Conservation (phyloP, 2,888 invertebrate species). For the Nephrocerus scutellatus region DNA sequence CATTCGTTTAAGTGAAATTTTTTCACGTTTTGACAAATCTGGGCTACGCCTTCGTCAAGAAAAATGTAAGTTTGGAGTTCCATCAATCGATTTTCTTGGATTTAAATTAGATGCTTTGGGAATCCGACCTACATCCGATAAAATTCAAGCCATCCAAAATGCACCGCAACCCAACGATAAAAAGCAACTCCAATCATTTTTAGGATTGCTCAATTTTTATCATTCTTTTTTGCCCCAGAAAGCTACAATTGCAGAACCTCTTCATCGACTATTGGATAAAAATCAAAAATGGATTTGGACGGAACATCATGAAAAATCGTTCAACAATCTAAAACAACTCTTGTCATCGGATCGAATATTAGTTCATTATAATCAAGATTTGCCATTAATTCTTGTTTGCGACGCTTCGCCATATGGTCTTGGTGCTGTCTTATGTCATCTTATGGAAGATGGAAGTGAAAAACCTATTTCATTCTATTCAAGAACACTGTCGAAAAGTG, state of each 20-base stretch:
- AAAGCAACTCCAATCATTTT: conserved; percentile 20
- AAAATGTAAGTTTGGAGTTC: conserved; percentile 17
- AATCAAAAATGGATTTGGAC: conserved; percentile 18
- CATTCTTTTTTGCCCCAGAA: conserved; percentile 16
- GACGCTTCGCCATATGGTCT: conserved; percentile 23
- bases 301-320: conserved; percentile 12
- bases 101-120: conserved; percentile 19
- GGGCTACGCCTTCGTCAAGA: conserved; percentile 14
- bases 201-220: conserved; percentile 16
- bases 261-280: conserved; percentile 19
- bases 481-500: conserved; percentile 8
- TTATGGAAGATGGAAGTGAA: conserved; percentile 11
- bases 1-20: conserved; percentile 7
- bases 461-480: conserved; percentile 13
- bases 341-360: conserved; percentile 18
- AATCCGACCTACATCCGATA: conserved; percentile 17
- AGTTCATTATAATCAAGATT: conserved; percentile 13
- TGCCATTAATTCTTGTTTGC: conserved; percentile 16
- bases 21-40: conserved; percentile 6
- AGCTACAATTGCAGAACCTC: conserved; percentile 18
- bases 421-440: conserved; percentile 17
- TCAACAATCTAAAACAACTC: conserved; percentile 14
- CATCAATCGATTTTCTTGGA: conserved; percentile 16
- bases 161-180: conserved; percentile 19
- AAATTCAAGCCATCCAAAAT: conserved; percentile 17